These are phyloP conservation scores for Drosophila biarmipes DNA, from an alignment of 1,140 invertebrate genomes.

Conservation along the genomic window DNA sequence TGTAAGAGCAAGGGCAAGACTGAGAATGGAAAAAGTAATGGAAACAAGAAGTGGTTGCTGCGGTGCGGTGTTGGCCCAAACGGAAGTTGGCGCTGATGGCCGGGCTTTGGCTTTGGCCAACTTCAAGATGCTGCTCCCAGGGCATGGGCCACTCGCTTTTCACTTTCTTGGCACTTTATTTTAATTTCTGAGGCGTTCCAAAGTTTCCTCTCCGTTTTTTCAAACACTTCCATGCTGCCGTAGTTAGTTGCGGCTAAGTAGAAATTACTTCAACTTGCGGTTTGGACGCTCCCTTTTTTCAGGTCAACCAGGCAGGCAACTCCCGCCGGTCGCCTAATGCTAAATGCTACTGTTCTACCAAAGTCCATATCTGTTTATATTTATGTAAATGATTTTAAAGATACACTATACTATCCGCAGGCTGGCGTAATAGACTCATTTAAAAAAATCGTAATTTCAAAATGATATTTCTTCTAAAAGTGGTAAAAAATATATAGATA, in stretches of 20 bases:
- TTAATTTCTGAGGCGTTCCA: slow-evolving; percentile 68
- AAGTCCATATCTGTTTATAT: not conserved
- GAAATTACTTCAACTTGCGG: slow-evolving; percentile 72
- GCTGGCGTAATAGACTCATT: no score
- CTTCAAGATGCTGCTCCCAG: slow-evolving; percentile 48
- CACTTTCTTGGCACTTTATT: slow-evolving; percentile 81
- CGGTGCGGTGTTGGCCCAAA: slow-evolving; percentile 52
- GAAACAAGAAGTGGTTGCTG: slow-evolving; percentile 59
- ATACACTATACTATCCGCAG: not conserved
- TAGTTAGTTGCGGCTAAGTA: slow-evolving; percentile 69
- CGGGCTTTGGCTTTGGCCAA: slow-evolving; percentile 52
- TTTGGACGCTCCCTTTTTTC: slow-evolving; percentile 35
- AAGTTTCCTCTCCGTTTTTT: slow-evolving; percentile 53
- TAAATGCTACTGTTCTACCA: not conserved
- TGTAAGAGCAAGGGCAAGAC: slow-evolving; percentile 2
- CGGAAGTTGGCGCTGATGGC: slow-evolving; percentile 51
- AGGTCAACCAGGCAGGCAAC: slow-evolving; percentile 28
- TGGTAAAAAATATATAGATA: no score
- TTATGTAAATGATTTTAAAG: not conserved
- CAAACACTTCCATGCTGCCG: slow-evolving; percentile 37
- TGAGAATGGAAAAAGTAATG: slow-evolving; percentile 43
- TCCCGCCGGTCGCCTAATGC: not conserved
- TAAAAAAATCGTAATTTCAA: no score
- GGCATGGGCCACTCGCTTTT: slow-evolving; percentile 60
- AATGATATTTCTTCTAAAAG: no score